phyloP scores from a whole-genome alignment of 1,140 invertebrate genomes.

The Drosophila lacertosa region DNA sequence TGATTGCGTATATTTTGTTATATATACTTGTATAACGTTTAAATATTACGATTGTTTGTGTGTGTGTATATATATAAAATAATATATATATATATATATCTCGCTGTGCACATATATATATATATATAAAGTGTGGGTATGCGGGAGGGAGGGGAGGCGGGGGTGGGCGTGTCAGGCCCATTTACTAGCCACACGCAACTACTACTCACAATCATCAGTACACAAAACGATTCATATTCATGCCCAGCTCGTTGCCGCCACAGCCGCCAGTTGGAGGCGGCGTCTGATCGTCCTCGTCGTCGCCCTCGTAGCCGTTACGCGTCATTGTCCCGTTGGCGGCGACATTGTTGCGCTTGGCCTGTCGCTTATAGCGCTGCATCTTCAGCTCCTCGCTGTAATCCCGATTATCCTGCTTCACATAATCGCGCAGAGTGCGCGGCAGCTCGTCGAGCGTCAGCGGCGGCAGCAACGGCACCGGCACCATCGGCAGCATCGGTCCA shows the following conservation, averaged over 20 bases:
- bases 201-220: slow-evolving; percentile 49
- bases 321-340: slow-evolving; percentile 36
- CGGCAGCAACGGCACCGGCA: slow-evolving; percentile 54
- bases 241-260: slow-evolving; percentile 72
- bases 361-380: slow-evolving; percentile 56
- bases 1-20: slow-evolving; percentile 33
- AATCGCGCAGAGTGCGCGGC: slow-evolving; percentile 66
- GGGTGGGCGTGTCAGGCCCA: no score
- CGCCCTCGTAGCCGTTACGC: slow-evolving; percentile 50
- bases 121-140: neutral
- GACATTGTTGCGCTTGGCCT: slow-evolving; percentile 31
- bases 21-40: slow-evolving; percentile 1
- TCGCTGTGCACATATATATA: neutral
- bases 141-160: neutral
- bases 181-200: slow-evolving; percentile 9
- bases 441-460: slow-evolving; percentile 70
- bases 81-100: slow-evolving; percentile 1
- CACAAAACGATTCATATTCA: slow-evolving; percentile 80
- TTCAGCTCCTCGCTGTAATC: slow-evolving; percentile 67
- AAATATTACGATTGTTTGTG: neutral
- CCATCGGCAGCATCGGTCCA: slow-evolving; percentile 44
- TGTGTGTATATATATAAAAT: neutral
- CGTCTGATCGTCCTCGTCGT: slow-evolving; percentile 70
- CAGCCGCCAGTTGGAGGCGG: slow-evolving; percentile 76
- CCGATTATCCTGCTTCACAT: slow-evolving; percentile 72